Evolutionary conservation across 1,140 invertebrate species (phyloP).

Genomic region (Cheumatopsyche charites): DNA sequence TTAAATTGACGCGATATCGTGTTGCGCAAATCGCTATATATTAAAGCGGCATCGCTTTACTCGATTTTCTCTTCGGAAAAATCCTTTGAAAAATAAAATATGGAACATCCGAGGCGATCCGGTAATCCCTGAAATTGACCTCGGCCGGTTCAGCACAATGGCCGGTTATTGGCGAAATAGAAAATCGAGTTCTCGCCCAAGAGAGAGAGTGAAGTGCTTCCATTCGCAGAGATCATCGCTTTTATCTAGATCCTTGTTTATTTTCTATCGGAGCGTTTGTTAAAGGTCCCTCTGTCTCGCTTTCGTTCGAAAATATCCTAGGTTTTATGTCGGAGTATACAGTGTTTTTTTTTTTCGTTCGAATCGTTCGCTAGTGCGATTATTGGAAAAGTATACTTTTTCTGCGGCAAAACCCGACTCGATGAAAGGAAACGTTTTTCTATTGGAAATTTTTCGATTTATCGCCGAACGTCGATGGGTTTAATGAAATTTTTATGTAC

Average conservation of each 20-base stretch:
- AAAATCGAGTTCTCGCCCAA: not conserved
- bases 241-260: constrained; percentile 15
- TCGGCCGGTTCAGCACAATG: constrained; percentile 1
- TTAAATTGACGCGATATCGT: too few species aligned
- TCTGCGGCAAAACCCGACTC: too few species aligned
- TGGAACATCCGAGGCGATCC: not conserved
- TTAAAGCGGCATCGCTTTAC: not conserved
- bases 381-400: too few species aligned
- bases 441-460: too few species aligned
- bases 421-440: too few species aligned
- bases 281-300: not conserved
- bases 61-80: not conserved
- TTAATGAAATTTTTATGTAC: too few species aligned
- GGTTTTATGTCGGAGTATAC: too few species aligned
- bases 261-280: constrained; percentile 6
- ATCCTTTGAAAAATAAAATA: not conserved
- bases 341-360: too few species aligned
- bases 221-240: constrained; percentile 12
- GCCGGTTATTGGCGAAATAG: constrained; percentile 19
- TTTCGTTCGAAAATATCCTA: too few species aligned
- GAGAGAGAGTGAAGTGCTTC: constrained; percentile 1
- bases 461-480: too few species aligned
- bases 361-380: too few species aligned
- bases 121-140: constrained; percentile 17
- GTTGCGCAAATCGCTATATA: too few species aligned